Evolutionary conservation across 2,888 invertebrate species (phyloP).

Genomic region (Congeria kusceri): DNA sequence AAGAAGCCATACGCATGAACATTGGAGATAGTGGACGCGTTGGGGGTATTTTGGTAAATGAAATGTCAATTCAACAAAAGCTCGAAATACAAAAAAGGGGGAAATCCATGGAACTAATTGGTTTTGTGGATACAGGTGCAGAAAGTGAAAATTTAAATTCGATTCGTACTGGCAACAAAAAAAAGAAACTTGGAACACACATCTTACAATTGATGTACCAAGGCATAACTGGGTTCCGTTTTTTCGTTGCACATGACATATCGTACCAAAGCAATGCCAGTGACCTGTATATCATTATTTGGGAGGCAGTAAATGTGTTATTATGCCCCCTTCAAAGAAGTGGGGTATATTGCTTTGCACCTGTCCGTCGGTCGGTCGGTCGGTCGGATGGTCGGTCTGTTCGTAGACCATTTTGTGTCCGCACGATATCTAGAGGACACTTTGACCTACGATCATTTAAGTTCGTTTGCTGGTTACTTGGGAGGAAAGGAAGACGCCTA

Average conservation of each 20-base stretch:
- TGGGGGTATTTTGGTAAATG: conserved; percentile 43
- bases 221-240: conserved; percentile 31
- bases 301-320: background rate
- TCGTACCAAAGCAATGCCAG: conserved; percentile 11
- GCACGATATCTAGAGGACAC: too few relatives aligned
- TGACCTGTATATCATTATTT: conserved; percentile 17
- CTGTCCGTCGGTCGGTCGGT: too few relatives aligned
- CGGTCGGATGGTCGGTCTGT: too few relatives aligned
- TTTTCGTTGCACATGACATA: conserved; percentile 27
- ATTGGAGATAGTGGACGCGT: conserved; percentile 21
- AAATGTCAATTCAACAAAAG: conserved; percentile 50
- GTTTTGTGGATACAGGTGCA: conserved; percentile 13
- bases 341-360: too few relatives aligned
- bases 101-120: conserved; percentile 22
- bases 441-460: too few relatives aligned
- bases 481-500: too few relatives aligned
- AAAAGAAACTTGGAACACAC: conserved; percentile 26
- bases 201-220: conserved; percentile 33
- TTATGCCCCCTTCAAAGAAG: too few relatives aligned
- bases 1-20: conserved; percentile 24
- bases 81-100: conserved; percentile 29
- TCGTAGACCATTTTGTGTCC: too few relatives aligned
- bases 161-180: background rate
- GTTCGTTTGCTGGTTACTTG: too few relatives aligned
- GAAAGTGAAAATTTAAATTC: conserved; percentile 2